A percentile compares a stretch with the other conserved stretches of the same genome.
Conservation (phyloP, 1,140 invertebrate genomes). For the Temnothorax longispinosus region DNA sequence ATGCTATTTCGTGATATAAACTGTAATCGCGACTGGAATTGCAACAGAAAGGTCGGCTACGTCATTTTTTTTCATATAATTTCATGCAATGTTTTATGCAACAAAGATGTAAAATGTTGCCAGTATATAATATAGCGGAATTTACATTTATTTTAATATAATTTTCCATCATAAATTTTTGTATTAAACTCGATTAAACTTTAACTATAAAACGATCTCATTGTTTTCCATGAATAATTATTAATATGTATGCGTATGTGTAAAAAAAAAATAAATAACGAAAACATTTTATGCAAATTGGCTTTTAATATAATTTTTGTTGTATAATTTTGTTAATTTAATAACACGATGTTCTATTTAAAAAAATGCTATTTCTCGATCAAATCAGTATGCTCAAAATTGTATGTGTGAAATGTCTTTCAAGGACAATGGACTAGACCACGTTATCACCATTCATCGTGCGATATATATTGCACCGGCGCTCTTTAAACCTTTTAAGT, state of each 20-base stretch:
- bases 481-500: constrained; percentile 73
- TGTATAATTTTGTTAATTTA: not conserved
- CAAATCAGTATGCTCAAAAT: not conserved
- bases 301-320: not conserved
- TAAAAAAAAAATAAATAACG: not conserved
- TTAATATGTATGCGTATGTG: not conserved
- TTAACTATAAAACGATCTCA: not conserved
- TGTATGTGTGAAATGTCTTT: constrained; percentile 12
- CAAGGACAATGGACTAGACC: constrained; percentile 55
- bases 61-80: not conserved
- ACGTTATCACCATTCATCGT: constrained; percentile 59
- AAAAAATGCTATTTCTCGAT: not conserved
- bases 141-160: constrained; percentile 12
- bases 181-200: not conserved
- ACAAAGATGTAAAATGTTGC: not conserved
- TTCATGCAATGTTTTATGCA: not conserved
- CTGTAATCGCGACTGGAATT: constrained; percentile 1
- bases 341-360: not conserved
- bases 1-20: constrained; percentile 23
- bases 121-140: not conserved
- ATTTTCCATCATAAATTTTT: not conserved
- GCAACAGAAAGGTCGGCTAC: not conserved
- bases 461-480: constrained; percentile 57
- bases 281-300: not conserved
- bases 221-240: not conserved